Conservation (phyloP, 1,140 invertebrate species). For the Portunus trituberculatus region DNA sequence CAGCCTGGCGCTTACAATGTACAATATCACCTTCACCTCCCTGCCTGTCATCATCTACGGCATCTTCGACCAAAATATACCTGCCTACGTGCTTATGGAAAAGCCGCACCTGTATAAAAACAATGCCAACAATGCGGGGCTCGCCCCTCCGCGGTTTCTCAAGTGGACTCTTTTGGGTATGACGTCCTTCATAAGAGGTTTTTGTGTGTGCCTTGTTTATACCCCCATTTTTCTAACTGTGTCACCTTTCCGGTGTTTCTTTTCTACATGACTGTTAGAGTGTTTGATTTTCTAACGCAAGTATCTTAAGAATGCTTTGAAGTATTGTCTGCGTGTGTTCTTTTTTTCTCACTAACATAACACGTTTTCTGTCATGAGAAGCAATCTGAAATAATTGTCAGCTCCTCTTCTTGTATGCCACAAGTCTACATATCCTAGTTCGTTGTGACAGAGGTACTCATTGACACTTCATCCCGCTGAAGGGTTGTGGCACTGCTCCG, state of each 20-base stretch:
- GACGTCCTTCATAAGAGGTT: background rate
- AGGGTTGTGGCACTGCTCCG: conserved; percentile 84
- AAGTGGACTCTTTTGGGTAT: conserved; percentile 82
- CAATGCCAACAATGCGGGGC: conserved; percentile 85
- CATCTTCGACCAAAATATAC: conserved; percentile 87
- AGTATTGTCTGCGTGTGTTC: too few relatives aligned
- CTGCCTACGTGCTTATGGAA: conserved; percentile 83
- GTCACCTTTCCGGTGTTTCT: background rate
- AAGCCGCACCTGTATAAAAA: conserved; percentile 87
- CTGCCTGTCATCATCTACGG: conserved; percentile 87
- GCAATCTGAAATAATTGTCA: too few relatives aligned
- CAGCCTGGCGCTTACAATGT: conserved; percentile 87
- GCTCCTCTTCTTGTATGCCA: background rate
- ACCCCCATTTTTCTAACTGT: background rate
- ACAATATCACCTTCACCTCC: conserved; percentile 88
- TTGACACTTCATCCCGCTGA: conserved; percentile 78
- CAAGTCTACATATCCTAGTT: background rate
- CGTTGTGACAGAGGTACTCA: background rate
- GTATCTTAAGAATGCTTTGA: too few relatives aligned
- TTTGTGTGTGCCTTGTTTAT: background rate
- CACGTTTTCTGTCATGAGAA: background rate
- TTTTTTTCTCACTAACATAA: too few relatives aligned
- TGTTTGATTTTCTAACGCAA: too few relatives aligned
- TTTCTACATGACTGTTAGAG: too few relatives aligned
- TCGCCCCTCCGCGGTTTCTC: conserved; percentile 85